Percentiles rank a stretch among this genome's conserved stretches.
These are phyloP conservation scores for Lithophane leautieri DNA, from an alignment of 2,888 invertebrate genomes.

Conservation along the genomic window DNA sequence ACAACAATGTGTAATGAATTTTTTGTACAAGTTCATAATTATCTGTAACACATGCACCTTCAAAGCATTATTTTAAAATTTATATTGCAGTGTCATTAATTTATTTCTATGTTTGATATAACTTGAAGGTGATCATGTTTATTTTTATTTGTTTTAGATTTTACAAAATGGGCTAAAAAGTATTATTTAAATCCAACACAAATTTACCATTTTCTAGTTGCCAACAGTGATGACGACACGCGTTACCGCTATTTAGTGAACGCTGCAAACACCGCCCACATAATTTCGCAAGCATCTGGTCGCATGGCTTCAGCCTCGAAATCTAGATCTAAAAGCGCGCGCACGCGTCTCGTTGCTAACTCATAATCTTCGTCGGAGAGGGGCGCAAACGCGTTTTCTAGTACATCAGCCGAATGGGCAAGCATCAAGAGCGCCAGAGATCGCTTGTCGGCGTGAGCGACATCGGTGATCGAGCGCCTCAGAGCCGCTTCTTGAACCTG, in stretches of 20 bases:
- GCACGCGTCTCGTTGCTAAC: slow-evolving; percentile 98
- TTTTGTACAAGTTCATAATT: slow-evolving; percentile 65
- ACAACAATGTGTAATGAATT: slow-evolving; percentile 40
- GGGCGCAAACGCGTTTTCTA: slow-evolving; percentile 99
- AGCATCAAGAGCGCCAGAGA: slow-evolving; percentile 98
- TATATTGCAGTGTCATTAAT: slow-evolving; percentile 34
- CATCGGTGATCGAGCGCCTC: slow-evolving; percentile 98
- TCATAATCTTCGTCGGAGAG: slow-evolving; percentile 99
- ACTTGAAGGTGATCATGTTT: slow-evolving; percentile 47
- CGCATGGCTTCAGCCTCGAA: slow-evolving; percentile 98
- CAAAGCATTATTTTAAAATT: slow-evolving; percentile 37
- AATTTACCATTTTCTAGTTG: slow-evolving; percentile 68
- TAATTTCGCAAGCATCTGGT: slow-evolving; percentile 96
- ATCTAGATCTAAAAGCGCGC: slow-evolving; percentile 98
- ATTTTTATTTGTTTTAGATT: slow-evolving; percentile 61
- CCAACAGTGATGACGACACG: slow-evolving; percentile 66
- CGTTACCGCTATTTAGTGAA: slow-evolving; percentile 96
- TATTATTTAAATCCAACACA: slow-evolving; percentile 63
- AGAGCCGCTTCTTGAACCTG: slow-evolving; percentile 99
- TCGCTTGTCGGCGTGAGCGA: slow-evolving; percentile 99
- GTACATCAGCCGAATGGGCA: slow-evolving; percentile 99
- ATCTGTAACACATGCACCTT: slow-evolving; percentile 29
- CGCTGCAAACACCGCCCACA: slow-evolving; percentile 99
- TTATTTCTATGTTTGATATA: slow-evolving; percentile 40
- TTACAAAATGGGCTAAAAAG: slow-evolving; percentile 63